Evolutionary conservation across 2,888 invertebrate species (phyloP).

Genomic region (Lepidochitona cinerea): DNA sequence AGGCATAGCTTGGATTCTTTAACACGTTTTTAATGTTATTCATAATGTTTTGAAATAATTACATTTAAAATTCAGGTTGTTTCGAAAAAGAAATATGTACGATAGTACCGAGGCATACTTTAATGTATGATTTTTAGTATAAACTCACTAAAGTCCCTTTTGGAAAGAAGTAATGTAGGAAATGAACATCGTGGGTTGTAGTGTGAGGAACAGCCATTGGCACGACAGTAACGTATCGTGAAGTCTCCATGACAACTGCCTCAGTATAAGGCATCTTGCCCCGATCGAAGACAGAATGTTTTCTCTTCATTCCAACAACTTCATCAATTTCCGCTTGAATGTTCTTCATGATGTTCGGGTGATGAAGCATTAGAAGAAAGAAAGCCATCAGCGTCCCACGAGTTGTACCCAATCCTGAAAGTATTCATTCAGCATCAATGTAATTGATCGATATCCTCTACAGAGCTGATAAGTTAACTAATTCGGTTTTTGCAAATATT

Average conservation of each 20-base stretch:
- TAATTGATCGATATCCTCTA: too few relatives aligned
- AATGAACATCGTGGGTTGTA: not conserved
- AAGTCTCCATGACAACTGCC: slow-evolving; percentile 38
- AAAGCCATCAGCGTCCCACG: not conserved
- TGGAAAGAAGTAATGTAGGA: not conserved
- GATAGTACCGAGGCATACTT: too few relatives aligned
- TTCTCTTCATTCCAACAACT: slow-evolving; percentile 59
- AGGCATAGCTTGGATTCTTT: too few relatives aligned
- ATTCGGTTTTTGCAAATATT: too few relatives aligned
- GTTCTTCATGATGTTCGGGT: not conserved
- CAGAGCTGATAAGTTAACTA: too few relatives aligned
- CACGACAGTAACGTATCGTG: slow-evolving; percentile 34
- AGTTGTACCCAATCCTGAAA: not conserved
- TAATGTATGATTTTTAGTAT: too few relatives aligned
- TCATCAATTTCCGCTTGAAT: slow-evolving; percentile 16
- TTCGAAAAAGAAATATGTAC: too few relatives aligned
- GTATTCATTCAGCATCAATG: too few relatives aligned
- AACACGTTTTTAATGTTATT: too few relatives aligned
- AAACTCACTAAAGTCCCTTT: not conserved
- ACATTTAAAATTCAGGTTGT: too few relatives aligned
- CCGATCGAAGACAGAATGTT: slow-evolving; percentile 14
- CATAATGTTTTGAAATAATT: too few relatives aligned
- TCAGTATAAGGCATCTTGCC: slow-evolving; percentile 26
- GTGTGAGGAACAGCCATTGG: slow-evolving; percentile 18
- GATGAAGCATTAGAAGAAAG: not conserved